Conservation (phyloP, 2,888 invertebrate genomes). For the Drosophila stalkeri region DNA sequence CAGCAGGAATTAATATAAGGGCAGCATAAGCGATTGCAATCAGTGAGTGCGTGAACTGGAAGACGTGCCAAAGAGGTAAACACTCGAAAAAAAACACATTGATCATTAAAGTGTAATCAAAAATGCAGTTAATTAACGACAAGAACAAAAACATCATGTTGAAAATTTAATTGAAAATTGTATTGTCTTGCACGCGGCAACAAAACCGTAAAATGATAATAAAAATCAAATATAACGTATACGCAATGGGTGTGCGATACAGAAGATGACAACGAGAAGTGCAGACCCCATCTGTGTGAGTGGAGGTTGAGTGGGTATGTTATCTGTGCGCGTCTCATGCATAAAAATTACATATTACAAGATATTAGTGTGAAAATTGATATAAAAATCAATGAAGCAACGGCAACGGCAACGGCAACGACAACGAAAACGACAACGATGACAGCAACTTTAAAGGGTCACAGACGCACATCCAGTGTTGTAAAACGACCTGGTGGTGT, state of each 20-base stretch:
- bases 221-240: constrained; percentile 73
- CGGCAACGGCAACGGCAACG: constrained; percentile 34
- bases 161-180: constrained; percentile 52
- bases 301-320: constrained; percentile 13
- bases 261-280: constrained; percentile 43
- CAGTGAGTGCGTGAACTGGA: constrained; percentile 14
- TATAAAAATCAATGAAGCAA: constrained; percentile 78
- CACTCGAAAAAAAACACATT: constrained; percentile 47
- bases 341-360: constrained; percentile 79
- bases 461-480: constrained; percentile 47
- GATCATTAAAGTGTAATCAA: constrained; percentile 79
- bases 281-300: constrained; percentile 9
- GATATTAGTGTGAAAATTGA: constrained; percentile 81
- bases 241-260: constrained; percentile 47
- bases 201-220: constrained; percentile 51
- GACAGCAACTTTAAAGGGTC: constrained; percentile 72
- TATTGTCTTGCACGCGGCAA: constrained; percentile 26
- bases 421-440: constrained; percentile 34
- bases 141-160: constrained; percentile 42
- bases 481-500: constrained; percentile 64
- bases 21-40: constrained; percentile 20
- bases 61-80: constrained; percentile 53
- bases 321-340: constrained; percentile 63
- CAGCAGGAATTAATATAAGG: constrained; percentile 65
- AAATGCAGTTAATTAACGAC: constrained; percentile 76